Base-by-base conservation (phyloP, 92 coral and sea anemone genomes). In the Siderastrea siderea region DNA sequence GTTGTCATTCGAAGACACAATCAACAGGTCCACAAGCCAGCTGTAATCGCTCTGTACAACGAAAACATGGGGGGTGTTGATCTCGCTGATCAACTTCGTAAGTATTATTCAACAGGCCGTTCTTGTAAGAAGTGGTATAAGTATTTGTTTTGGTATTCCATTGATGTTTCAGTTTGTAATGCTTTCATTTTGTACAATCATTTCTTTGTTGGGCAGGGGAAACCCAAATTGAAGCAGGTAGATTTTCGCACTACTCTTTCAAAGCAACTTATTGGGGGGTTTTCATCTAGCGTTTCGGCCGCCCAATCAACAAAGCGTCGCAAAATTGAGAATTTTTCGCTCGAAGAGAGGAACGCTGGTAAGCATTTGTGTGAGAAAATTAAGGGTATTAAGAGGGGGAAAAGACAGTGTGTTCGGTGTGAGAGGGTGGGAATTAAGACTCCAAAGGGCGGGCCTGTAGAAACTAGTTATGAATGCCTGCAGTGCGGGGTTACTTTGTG, bases 401-500 rank as follows among this genome's bases (percentile, higher is more conserved):
- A 75, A 79, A 64, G 49, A 47, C 67, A 68, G 26, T 86, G 85
- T 68, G 90, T 75, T 19, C 79, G 43, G 4, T 51, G 78, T 74
- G 51, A 74, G 63, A 86, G 55, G 71, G 78, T 15, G 71, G 88
- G 83, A 38, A 12, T 17, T 3, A 88, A 68, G 51, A 88, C 92
- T 14, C 77, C 75, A 49, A 82, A 75, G 71, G 92, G 92, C 53
- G 54, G 84, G 1, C 77, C 84, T 1, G 55, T 88, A 6, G 92
- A 88, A 72, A 88, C 71, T 44, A 75, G 49, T 54, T 88, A 82
- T 75, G 62, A 88, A 59, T 88, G 92, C 83, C 47, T 82, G 52
- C 92, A 82, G 79, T 88, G 87, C 71, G 64, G 92, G 4, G 87
- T 88, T 13, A 88, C 88, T 26, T 75, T 88, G 1, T 88, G 88